Evolutionary conservation across 1,140 invertebrate species (phyloP), one percentile per base, ranked within the genome.

Genomic region (Nautilus pompilius): DNA sequence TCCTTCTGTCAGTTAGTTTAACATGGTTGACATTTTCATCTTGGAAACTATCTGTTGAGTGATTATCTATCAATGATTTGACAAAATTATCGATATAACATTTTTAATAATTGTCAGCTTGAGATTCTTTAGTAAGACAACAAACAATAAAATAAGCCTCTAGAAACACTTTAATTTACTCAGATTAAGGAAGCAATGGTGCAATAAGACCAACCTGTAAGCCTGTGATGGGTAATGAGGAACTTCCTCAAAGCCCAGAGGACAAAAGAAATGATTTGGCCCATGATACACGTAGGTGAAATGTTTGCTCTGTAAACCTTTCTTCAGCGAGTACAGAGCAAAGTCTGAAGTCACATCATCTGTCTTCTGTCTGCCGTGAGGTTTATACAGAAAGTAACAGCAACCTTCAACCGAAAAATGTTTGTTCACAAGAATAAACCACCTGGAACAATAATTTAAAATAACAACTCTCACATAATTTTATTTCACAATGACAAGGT

Each of bases 211-310:
- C 61, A 65, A 80, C 79, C 66, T 71, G 67, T 80, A 80, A 26
- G 79, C 79, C 6, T 75, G 62, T 15, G 56, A 64, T 62, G 68
- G 63, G 20, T 62, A 63, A 10, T 63, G 53, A 10, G 78, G 75
- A 10, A 69, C 66, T 48, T 79, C 77, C 53, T 81, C 79, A 66
- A 68, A 81, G 13, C 79, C 78, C 28, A 81, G 75, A 15, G 79
- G 79, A 69, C 75, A 79, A 62, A 79, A 79, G 63, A 79, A 81
- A 65, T 81, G 79, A 56, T 81, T 81, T 28, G 76, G 74, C 62
- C 78, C 80, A 63, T 81, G 79, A 65, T 81, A 81, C 24, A 81
- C 75, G 41, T 69, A 80, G 20, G 73, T 55, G 2, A 62, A 73
- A 22, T 72, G 69, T 2, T 65, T 63, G 45, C 75, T 74, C 48